Evolutionary conservation across 2,888 invertebrate species (phyloP), one percentile per base, ranked within the genome.

Genomic region (Tachina grossa): DNA sequence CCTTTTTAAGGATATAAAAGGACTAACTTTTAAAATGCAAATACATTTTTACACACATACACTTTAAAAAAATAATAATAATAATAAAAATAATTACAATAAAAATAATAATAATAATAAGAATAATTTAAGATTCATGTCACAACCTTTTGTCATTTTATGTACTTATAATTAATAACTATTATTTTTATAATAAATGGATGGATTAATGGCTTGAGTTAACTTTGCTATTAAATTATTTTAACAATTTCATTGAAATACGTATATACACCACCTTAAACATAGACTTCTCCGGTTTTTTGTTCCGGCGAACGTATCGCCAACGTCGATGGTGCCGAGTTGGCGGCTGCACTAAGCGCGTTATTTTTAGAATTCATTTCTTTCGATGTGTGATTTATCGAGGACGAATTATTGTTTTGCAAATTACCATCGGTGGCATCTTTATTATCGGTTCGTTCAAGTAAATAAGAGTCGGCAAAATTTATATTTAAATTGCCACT

Each of bases 211-310:
- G 77, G 76, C 74, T 85, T 82, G 16, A 66, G 61, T 53, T 63
- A 71, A 71, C 66, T 31, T 14, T 72, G 57, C n/a, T 63, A 57
- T 41, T 43, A 9, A 72, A 45, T 69, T 63, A 65, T 49, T 61
- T 61, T 31, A 55, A 43, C 51, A 69, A 55, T 61, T 68, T 49
- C 1, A 49, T 43, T 47, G 22, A 14, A 51, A 59, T 77, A 61
- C 8, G 1, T 57, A 10, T 22, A 68, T 39, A n/a, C 10, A 57
- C 10, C 5, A 57, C 5, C 4, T 1, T 79, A 93, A 19, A 93
- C 93, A 88, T 93, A 93, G 61, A 93, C 93, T 85, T 93, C 93
- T 16, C 92, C 92, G 13, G 91, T 92, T 86, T 92, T 92, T 11
- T 89, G 88, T 84, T 93, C 93, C 1, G 92, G 90, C 76, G 89